Conservation (phyloP, 1,140 invertebrate genomes). For the Micrasema minimum region DNA sequence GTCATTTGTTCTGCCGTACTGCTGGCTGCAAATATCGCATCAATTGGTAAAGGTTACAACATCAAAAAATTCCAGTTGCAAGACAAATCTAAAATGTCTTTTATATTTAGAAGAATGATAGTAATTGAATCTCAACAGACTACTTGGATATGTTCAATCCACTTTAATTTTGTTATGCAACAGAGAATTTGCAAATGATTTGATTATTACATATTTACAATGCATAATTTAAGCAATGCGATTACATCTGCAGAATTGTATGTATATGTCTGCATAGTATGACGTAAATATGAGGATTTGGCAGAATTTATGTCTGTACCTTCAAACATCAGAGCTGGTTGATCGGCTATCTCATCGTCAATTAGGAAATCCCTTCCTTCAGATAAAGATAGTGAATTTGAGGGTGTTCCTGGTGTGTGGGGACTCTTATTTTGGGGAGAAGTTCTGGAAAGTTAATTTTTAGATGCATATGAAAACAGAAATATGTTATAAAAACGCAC, state of each 20-base stretch:
- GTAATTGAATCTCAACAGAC: too few species aligned
- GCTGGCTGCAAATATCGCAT: slow-evolving; percentile 38
- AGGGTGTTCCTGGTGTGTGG: slow-evolving; percentile 80
- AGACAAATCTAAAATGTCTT: too few species aligned
- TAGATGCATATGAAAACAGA: too few species aligned
- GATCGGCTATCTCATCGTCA: slow-evolving; percentile 91
- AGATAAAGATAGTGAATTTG: slow-evolving; percentile 78
- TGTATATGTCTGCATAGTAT: slow-evolving; percentile 7
- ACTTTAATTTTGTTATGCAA: too few species aligned
- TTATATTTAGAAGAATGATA: too few species aligned
- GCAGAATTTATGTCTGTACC: slow-evolving; percentile 61
- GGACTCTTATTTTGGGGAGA: slow-evolving; percentile 60
- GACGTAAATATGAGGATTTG: background rate
- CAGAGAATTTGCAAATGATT: too few species aligned
- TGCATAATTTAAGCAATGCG: too few species aligned
- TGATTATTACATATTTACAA: too few species aligned
- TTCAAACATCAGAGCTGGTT: slow-evolving; percentile 84
- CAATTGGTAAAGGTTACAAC: slow-evolving; percentile 15
- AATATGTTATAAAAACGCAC: too few species aligned
- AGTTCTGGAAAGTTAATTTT: slow-evolving; percentile 34
- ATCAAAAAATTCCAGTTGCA: background rate
- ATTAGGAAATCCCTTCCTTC: slow-evolving; percentile 81
- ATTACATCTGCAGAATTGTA: slow-evolving; percentile 8
- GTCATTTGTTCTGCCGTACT: slow-evolving; percentile 50
- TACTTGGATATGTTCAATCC: too few species aligned